Evolutionary conservation across 2,888 invertebrate species (phyloP).

Genomic region (Bursaphelenchus okinawaensis): DNA sequence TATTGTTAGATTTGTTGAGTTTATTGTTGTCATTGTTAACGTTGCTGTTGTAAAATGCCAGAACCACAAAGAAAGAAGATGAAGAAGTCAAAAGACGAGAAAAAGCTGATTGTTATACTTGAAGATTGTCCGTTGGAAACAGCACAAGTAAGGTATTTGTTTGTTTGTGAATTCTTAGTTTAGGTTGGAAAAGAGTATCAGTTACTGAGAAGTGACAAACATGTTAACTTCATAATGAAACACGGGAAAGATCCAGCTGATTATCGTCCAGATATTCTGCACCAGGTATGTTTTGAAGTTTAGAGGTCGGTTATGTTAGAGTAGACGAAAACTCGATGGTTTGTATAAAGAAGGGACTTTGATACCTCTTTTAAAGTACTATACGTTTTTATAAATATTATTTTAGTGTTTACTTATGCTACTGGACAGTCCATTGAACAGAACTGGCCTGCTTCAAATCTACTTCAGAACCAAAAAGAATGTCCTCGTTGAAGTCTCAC

Average conservation of each 20-base stretch:
- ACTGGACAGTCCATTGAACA: conserved; percentile 90
- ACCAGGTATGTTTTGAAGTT: conserved; percentile 69
- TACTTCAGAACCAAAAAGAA: conserved; percentile 61
- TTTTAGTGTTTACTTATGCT: conserved; percentile 81
- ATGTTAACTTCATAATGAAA: conserved; percentile 64
- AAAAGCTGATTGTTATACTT: conserved; percentile 74
- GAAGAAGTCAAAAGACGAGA: conserved; percentile 23
- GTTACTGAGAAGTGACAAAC: conserved; percentile 50
- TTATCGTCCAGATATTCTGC: conserved; percentile 91
- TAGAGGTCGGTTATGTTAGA: background rate
- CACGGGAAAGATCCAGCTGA: conserved; percentile 79
- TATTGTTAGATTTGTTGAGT: background rate
- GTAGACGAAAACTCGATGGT: no score
- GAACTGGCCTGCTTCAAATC: conserved; percentile 90
- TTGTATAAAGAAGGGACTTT: background rate
- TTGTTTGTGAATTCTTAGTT: background rate
- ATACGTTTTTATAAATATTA: background rate
- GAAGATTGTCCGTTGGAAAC: conserved; percentile 92
- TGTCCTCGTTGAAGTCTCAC: conserved; percentile 67
- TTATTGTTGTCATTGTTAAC: background rate
- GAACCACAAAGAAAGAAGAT: background rate
- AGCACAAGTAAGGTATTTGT: conserved; percentile 71
- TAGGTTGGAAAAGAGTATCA: conserved; percentile 50
- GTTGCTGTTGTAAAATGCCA: background rate
- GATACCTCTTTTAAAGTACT: background rate